These are phyloP conservation scores for Poecilia velifera DNA, from an alignment of 2,797 vertebrate species.

Conservation along the genomic window DNA sequence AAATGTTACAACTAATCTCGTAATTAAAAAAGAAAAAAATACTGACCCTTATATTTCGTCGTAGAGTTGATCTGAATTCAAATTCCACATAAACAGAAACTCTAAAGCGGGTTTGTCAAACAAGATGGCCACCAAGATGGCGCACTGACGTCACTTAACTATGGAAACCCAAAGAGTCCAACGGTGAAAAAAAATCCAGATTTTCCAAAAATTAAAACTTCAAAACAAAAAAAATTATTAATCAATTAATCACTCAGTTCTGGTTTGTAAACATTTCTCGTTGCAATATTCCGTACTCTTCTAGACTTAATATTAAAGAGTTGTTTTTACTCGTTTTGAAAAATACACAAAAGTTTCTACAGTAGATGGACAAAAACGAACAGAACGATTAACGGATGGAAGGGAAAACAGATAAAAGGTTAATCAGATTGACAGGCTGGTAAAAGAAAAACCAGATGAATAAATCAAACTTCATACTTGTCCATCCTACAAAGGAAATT, in stretches of 20 bases:
- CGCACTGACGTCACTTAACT: too few relatives aligned
- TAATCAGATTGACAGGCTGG: background rate
- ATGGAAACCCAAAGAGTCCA: too few relatives aligned
- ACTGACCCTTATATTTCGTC: too few relatives aligned
- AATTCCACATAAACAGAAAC: too few relatives aligned
- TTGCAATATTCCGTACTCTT: background rate
- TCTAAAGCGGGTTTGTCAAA: too few relatives aligned
- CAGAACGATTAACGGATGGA: background rate
- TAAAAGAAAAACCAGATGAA: background rate
- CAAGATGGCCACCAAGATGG: too few relatives aligned
- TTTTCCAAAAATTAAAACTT: too few relatives aligned
- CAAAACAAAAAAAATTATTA: background rate
- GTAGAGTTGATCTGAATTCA: too few relatives aligned
- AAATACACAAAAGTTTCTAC: background rate
- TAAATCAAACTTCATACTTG: background rate
- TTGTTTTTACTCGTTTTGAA: background rate
- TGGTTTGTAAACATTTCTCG: background rate
- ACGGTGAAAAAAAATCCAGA: too few relatives aligned
- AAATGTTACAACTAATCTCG: too few relatives aligned
- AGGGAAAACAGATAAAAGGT: background rate
- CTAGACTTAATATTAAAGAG: background rate
- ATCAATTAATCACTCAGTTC: background rate
- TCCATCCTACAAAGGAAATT: background rate
- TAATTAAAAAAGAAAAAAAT: too few relatives aligned
- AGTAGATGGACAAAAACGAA: background rate